phyloP scores from a whole-genome alignment of 2,888 invertebrate species.

The Euplexia lucipara region DNA sequence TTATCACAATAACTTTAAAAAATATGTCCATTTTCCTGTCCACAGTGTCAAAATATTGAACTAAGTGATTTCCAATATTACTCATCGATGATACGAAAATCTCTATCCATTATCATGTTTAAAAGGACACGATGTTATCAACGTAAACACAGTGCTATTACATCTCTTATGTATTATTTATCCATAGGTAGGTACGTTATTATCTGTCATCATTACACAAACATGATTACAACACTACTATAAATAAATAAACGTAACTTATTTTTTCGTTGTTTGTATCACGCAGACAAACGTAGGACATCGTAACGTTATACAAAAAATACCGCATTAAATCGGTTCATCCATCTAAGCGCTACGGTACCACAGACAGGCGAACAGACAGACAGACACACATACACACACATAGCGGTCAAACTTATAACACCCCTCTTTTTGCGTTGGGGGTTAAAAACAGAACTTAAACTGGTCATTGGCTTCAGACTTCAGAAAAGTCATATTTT shows the following conservation, averaged over 20 bases:
- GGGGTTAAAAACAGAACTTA: conserved; percentile 5
- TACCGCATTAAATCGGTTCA: too few species aligned
- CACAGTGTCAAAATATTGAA: background rate
- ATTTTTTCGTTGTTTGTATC: conserved; percentile 10
- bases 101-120: background rate
- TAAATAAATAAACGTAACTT: conserved; percentile 32
- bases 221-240: conserved; percentile 25
- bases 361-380: too few species aligned
- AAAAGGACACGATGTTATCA: conserved; percentile 15
- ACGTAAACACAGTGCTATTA: conserved; percentile 39
- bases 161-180: conserved; percentile 31
- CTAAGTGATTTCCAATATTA: conserved; percentile 30
- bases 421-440: too few species aligned
- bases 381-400: background rate
- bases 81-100: conserved; percentile 30
- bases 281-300: too few species aligned
- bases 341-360: too few species aligned
- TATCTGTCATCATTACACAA: conserved; percentile 27
- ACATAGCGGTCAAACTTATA: background rate
- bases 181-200: conserved; percentile 3
- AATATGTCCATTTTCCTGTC: conserved; percentile 9
- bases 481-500: background rate
- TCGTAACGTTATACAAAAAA: too few species aligned
- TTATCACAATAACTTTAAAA: conserved; percentile 1
- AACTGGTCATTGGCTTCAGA: background rate